A percentile compares a stretch with the other conserved stretches of the same genome.
Conservation (phyloP, 1,140 invertebrate species). For the Brachionus asplanchnoidis region DNA sequence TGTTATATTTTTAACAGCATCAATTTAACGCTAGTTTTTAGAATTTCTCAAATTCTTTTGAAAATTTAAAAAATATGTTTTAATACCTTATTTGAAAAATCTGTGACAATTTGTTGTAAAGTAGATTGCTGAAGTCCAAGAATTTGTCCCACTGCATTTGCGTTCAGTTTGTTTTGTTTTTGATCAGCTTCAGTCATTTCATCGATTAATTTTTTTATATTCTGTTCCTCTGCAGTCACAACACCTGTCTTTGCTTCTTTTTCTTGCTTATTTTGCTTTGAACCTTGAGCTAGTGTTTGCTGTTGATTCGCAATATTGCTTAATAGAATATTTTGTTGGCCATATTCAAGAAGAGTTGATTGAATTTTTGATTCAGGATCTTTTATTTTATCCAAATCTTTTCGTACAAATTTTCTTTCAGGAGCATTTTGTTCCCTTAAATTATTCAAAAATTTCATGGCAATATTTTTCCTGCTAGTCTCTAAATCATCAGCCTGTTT, state of each 20-base stretch:
- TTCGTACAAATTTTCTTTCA: conserved; percentile 55
- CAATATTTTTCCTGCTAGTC: not conserved
- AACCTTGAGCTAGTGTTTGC: conserved; percentile 43
- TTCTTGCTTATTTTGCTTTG: conserved; percentile 48
- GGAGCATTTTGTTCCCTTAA: conserved; percentile 54
- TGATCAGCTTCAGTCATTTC: not conserved
- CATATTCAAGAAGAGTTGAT: conserved; percentile 61
- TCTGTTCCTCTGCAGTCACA: not conserved
- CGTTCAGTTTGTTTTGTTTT: conserved; percentile 53
- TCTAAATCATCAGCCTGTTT: not conserved
- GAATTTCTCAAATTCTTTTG: not conserved
- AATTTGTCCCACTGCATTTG: conserved; percentile 57
- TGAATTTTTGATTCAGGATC: conserved; percentile 57
- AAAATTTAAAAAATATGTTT: conserved; percentile 46
- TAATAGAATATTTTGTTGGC: conserved; percentile 48
- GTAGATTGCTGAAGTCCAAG: conserved; percentile 57
- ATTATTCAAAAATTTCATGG: not conserved
- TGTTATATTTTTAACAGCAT: too few species aligned
- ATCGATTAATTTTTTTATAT: conserved; percentile 11
- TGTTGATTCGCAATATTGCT: not conserved
- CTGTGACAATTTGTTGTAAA: conserved; percentile 56
- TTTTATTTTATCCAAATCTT: conserved; percentile 51
- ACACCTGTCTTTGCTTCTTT: conserved; percentile 31
- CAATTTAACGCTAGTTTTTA: not conserved
- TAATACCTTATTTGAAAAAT: conserved; percentile 53